Evolutionary conservation across 64 coral and sea anemone species (phyloP), one percentile per base, ranked within the genome.

Genomic region (Trachythela sp.): DNA sequence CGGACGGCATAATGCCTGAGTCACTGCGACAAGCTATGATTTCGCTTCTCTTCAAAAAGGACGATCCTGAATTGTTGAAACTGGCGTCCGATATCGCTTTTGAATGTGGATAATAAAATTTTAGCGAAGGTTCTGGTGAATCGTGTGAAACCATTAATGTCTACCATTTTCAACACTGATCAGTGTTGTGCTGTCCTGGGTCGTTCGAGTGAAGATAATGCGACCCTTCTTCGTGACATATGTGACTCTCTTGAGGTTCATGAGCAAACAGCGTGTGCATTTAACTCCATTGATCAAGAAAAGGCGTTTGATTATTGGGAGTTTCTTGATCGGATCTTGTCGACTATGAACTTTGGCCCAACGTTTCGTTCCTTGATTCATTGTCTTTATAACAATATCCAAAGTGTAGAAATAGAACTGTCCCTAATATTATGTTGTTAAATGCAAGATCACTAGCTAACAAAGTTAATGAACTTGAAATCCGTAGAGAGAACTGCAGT

Each of bases 101-200:
- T 80, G 15, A 80, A 80, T 37, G 75, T 80, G 32, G 75, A 80
- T 22, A 34, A 80, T 80, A 80, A 80, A 37, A 80, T 37, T 37
- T 15, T 80, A 3, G 33, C 34, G 1, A 80, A 80, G 20, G 75
- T 64, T 27, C 32, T 80, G 9, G 34, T 17, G 7, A 80, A 35
- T 29, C 34, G 30, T 9, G 15, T 80, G 33, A 35, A 38, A 38
- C 34, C 18, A 15, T 15, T 35, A 4, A 80, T 80, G 75, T 15
- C 33, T 14, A 35, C 75, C 35, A 11, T 80, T 0, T 10, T 80
- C 9, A 0, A 80, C 27, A 17, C 75, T 80, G 75, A 36, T 30
- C 75, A 80, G 34, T 36, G 31, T 39, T 80, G 75, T 36, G 75
- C 31, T 0, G 75, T 80, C 4, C 75, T 29, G 13, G 75, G 75